Evolutionary conservation across 2,113 vertebrate genomes (phyloP).

Genomic region (Aldabrachelys gigantea): DNA sequence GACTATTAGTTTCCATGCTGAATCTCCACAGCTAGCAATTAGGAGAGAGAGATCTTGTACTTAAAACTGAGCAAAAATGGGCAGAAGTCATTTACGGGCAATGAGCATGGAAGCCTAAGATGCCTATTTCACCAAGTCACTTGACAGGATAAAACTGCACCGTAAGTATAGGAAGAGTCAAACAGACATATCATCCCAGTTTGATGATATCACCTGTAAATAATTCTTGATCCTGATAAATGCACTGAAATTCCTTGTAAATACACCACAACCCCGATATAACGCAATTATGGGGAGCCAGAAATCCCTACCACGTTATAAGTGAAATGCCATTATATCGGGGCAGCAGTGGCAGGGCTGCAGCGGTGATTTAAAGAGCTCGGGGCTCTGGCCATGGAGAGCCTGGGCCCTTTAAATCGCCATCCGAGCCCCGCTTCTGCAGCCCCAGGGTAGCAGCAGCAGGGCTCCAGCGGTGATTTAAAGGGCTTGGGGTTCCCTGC

Average conservation of each 20-base stretch:
- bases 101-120: neutral
- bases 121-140: neutral
- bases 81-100: rapidly evolving
- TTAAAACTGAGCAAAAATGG: neutral
- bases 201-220: neutral
- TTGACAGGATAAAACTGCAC: neutral
- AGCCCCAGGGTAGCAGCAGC: no score
- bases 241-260: neutral
- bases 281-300: no score
- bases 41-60: neutral
- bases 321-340: no score
- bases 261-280: no score
- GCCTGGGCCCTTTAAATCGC: no score
- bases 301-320: no score
- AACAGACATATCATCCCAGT: neutral
- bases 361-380: no score
- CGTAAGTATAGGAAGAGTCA: neutral
- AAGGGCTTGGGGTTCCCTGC: no score
- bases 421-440: no score
- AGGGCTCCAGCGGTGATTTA: no score
- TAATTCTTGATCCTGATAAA: neutral
- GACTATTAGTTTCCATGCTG: neutral
- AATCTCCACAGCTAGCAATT: neutral
- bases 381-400: no score
- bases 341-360: no score